These are phyloP conservation scores for Parazoanthus darwini DNA, from an alignment of 92 coral and sea anemone species.

Conservation along the genomic window DNA sequence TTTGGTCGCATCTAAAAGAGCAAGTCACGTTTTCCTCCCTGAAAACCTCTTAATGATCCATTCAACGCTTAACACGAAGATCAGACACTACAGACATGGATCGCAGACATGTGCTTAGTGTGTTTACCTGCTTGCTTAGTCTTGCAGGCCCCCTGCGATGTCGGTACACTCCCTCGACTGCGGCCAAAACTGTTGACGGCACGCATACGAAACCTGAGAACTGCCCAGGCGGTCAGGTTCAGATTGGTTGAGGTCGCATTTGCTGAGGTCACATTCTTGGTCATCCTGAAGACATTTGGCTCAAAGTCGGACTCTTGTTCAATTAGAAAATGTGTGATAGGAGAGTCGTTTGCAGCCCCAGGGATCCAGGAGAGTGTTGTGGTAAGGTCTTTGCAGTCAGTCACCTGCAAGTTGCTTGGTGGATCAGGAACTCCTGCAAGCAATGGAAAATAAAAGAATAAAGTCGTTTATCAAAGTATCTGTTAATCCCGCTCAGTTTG, in stretches of 20 bases:
- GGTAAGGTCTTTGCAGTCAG: slow-evolving; percentile 50
- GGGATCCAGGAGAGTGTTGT: slow-evolving; percentile 73
- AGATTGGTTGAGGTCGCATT: slow-evolving; percentile 26
- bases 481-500: no score
- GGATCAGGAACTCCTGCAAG: slow-evolving; percentile 63
- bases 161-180: slow-evolving; percentile 76
- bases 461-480: no score
- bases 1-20: no score
- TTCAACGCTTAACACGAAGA: no score
- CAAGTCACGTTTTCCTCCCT: no score
- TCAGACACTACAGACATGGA: no score
- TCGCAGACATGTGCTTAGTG: no score
- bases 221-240: slow-evolving; percentile 68
- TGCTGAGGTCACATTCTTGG: slow-evolving; percentile 56
- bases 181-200: slow-evolving; percentile 79
- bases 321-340: slow-evolving; percentile 74
- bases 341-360: slow-evolving; percentile 56
- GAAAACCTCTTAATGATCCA: no score
- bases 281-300: slow-evolving; percentile 45
- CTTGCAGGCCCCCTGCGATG: slow-evolving; percentile 56
- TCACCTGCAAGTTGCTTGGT: slow-evolving; percentile 49
- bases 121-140: slow-evolving; percentile 61
- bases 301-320: slow-evolving; percentile 65
- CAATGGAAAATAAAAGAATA: not conserved
- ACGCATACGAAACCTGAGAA: slow-evolving; percentile 75